Base-by-base conservation (phyloP, 23 tunicate genomes). In the Diplosoma virens region DNA sequence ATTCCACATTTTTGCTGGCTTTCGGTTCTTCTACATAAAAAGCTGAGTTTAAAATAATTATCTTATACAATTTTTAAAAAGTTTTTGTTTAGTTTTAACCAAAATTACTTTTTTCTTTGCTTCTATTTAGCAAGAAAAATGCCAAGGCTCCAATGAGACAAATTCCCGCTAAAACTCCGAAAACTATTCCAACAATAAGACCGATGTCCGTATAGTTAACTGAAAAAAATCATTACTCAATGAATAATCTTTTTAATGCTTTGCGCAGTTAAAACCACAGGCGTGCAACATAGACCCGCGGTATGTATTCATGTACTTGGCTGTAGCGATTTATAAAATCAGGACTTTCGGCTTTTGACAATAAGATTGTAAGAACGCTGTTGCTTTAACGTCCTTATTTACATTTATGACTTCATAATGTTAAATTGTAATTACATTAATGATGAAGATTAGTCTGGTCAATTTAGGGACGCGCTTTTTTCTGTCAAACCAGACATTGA, bases 151-250 rank as follows among this genome's bases (percentile, higher is more conserved):
- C 78, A 36, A 77, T 61, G 3, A 84, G 78, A 37, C 52, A 61
- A 6, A 84, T 5, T 3, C 58, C 71, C 25, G 76, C 77, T 21
- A 84, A 31, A 17, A 84, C 83, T 26, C 89, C 89, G 11, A 84
- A 45, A 0, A 84, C 89, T 11, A 84, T 67, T 67, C 89, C 89
- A 11, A 82, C 89, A 33, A 84, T 67, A 4, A 65, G 17, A 16
- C 83, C 83, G 0, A 75, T 47, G 48, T 76, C 81, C 4, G 52
- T 33, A 48, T 76, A 76, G 3, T 48, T 2, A 11, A 76, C 81
- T 76, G 20, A 1, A 72, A 72, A 25, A 63, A 28, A 63, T 63
- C 5, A 63, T 6, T 26, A 28, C 70, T 28, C 11, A 9, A 45
- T 45, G 52, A 45, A 45, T 16, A 45, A 45, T 45, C 52, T 45